Base-by-base conservation (phyloP, 2,888 invertebrate species). In the Odontocolon sp. region DNA sequence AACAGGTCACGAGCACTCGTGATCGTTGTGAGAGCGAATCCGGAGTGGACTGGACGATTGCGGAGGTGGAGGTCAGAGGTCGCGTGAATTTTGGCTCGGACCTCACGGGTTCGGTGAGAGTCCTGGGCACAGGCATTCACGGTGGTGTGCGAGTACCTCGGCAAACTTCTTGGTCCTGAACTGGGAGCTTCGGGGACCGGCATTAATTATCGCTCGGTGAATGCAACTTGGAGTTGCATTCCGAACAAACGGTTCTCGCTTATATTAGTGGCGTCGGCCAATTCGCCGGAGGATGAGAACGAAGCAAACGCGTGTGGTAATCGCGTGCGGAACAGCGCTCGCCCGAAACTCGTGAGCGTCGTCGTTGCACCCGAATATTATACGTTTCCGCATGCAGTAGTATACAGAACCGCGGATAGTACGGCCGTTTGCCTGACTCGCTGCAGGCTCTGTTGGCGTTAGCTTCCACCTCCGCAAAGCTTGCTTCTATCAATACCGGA, bases 171-270 rank as follows among this genome's bases (percentile, higher is more conserved):
- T 61, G 66, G 54, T 56, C 47, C 47, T 31, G 14, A 28, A 33
- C 36, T 28, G 26, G 14, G 11, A 16, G 26, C 2, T 23, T 26
- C 8, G 52, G 18, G 54, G 28, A 54, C 33, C 38, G 67, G 47
- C 71, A 71, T 76, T 71, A 76, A 71, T 63, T 76, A 76, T 76
- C 71, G 33, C 45, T 52, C 38, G 52, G 66, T 28, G 66, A 76
- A 70, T 76, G 66, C 66, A 38, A 70, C 70, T 70, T 66, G 59
- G 54, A 76, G 70, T 66, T 66, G 70, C 75, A 70, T 70, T 70
- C 70, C 70, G 66, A 76, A 76, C 64, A 59, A 70, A 70, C 70
- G 45, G 5, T 64, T 75, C 59, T 66, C 68, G 68, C 63, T 68
- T 66, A 64, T 38, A 61, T 38, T 23, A 2, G 33, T 21, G 54